phyloP scores from a whole-genome alignment of 2,113 vertebrate genomes.

The Raja brachyura region DNA sequence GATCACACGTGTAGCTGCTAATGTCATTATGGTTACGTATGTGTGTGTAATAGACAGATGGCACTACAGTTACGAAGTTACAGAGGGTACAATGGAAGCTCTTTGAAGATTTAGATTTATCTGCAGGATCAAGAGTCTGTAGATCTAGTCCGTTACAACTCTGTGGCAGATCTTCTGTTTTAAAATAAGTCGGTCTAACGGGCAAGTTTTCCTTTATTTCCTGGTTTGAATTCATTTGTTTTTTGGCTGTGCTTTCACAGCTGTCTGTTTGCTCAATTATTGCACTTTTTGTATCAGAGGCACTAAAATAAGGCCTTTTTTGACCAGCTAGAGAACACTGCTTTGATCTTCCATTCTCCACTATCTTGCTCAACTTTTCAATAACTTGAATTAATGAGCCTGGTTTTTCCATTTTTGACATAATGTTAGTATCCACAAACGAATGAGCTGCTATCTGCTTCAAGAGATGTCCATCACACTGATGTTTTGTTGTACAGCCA shows the following conservation, averaged over 20 bases:
- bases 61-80: neutral
- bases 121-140: neutral
- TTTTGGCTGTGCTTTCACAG: slow-evolving; percentile 59
- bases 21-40: neutral
- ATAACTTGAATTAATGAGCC: slow-evolving; percentile 90
- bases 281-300: slow-evolving; percentile 37
- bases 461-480: slow-evolving; percentile 40
- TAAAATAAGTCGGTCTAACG: slow-evolving; percentile 43
- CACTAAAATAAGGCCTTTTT: slow-evolving; percentile 62
- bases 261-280: slow-evolving; percentile 47
- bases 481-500: slow-evolving; percentile 55
- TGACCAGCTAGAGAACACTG: slow-evolving; percentile 69
- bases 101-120: neutral
- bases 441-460: slow-evolving; percentile 27
- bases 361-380: slow-evolving; percentile 91
- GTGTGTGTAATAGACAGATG: slow-evolving; percentile 7
- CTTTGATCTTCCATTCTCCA: slow-evolving; percentile 76
- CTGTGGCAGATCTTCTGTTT: slow-evolving; percentile 47
- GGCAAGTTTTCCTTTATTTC: slow-evolving; percentile 42
- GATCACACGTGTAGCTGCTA: neutral
- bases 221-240: slow-evolving; percentile 49
- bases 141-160: slow-evolving; percentile 44
- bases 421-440: slow-evolving; percentile 20
- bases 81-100: slow-evolving; percentile 18
- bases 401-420: slow-evolving; percentile 45